Conservation (phyloP, 2,113 vertebrate species). For the Melanocharis versteri region DNA sequence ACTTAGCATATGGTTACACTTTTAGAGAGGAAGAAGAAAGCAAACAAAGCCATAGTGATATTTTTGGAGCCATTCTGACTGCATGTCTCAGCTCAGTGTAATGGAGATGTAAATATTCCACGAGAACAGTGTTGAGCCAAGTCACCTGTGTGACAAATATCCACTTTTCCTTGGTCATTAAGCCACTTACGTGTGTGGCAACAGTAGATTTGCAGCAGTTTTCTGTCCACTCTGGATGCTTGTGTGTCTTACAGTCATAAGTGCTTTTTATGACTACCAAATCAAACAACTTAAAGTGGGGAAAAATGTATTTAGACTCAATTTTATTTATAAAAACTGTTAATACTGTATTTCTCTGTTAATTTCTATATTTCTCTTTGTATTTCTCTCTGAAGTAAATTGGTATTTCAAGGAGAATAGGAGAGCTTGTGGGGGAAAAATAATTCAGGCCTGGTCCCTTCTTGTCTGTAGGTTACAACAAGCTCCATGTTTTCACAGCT, state of each 20-base stretch:
- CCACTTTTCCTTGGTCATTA: neutral
- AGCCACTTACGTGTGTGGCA: neutral
- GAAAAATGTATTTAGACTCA: neutral
- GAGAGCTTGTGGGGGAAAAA: neutral
- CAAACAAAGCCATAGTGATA: slow-evolving; percentile 19
- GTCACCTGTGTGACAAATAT: neutral
- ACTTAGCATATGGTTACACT: slow-evolving; percentile 5
- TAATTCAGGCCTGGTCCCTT: neutral
- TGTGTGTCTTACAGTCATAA: accelerated
- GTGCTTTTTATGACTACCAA: neutral
- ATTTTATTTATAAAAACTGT: neutral
- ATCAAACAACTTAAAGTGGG: neutral
- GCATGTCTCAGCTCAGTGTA: neutral
- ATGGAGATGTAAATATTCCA: neutral
- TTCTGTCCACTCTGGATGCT: neutral
- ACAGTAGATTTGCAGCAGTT: neutral
- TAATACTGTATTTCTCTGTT: neutral
- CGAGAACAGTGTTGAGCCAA: neutral
- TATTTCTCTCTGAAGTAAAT: neutral
- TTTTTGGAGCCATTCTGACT: neutral
- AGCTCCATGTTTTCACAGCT: neutral
- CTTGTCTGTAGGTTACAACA: neutral
- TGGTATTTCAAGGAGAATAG: neutral
- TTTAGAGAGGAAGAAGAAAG: neutral
- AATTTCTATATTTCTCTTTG: neutral